Evolutionary conservation across 2,888 invertebrate genomes (phyloP).

Genomic region (Caenorhabditis japonica): DNA sequence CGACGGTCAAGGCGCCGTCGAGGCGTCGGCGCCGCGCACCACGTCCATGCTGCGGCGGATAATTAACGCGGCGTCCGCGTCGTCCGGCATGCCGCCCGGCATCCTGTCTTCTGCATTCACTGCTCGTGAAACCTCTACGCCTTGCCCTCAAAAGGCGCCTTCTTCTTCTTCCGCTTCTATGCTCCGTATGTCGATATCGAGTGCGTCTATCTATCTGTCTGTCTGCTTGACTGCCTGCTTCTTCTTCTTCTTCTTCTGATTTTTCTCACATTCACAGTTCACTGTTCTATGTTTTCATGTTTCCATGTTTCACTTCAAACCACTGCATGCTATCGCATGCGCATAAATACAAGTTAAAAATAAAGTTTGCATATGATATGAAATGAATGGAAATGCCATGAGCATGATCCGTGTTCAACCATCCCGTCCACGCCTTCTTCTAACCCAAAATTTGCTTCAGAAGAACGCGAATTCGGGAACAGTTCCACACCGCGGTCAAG

Average conservation of each 20-base stretch:
- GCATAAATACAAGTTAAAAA: not conserved
- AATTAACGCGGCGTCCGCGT: constrained; percentile 44
- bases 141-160: constrained; percentile 1
- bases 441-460: no score
- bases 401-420: not conserved
- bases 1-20: constrained; percentile 39
- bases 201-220: constrained; percentile 6
- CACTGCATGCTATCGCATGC: no score
- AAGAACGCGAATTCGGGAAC: constrained; percentile 72
- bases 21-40: constrained; percentile 47
- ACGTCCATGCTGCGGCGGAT: constrained; percentile 45
- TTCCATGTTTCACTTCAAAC: constrained; percentile 4
- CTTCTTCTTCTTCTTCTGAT: constrained; percentile 4
- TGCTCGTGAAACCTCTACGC: constrained; percentile 30
- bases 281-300: constrained; percentile 4
- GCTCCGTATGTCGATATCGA: constrained; percentile 49
- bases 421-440: not conserved
- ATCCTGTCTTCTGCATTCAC: constrained; percentile 36
- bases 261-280: no score
- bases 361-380: not conserved
- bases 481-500: constrained; percentile 70
- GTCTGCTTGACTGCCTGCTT: constrained; percentile 1
- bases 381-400: no score
- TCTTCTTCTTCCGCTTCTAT: constrained; percentile 12
- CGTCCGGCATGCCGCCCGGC: constrained; percentile 33